These are phyloP conservation scores for Petrocephalus sullivani DNA, from an alignment of 2,797 vertebrate genomes.

Conservation along the genomic window DNA sequence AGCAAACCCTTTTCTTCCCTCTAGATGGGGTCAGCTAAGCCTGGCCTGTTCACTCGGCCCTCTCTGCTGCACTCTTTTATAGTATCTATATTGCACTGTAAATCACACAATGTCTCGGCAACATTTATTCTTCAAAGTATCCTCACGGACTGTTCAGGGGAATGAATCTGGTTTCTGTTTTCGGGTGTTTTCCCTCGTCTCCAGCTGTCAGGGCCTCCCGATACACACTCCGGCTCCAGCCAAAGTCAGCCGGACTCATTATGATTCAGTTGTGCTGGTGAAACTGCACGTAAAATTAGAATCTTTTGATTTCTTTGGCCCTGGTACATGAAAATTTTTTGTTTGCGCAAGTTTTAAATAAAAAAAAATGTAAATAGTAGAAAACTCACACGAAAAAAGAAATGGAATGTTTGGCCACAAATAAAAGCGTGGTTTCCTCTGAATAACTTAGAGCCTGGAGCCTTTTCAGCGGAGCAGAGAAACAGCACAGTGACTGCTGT, in stretches of 20 bases:
- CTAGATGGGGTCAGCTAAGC: not conserved
- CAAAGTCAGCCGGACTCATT: slow-evolving; percentile 29
- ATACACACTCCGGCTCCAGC: slow-evolving; percentile 15
- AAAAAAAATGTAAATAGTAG: slow-evolving; percentile 37
- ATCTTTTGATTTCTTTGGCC: slow-evolving; percentile 33
- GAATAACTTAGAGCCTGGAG: slow-evolving; percentile 20
- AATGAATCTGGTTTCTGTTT: not conserved
- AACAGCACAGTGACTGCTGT: not conserved
- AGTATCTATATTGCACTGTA: not conserved
- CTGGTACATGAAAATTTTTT: slow-evolving; percentile 13
- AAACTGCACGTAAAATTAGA: slow-evolving; percentile 31
- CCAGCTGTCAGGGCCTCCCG: slow-evolving; percentile 33
- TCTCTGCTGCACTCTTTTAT: not conserved
- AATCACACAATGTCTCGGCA: not conserved
- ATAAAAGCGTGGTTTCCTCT: slow-evolving; percentile 28
- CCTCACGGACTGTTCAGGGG: not conserved
- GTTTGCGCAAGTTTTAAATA: slow-evolving; percentile 38
- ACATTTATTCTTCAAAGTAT: not conserved
- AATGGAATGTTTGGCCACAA: slow-evolving; percentile 30
- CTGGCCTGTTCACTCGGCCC: not conserved
- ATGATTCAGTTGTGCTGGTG: not conserved
- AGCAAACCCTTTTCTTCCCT: not conserved
- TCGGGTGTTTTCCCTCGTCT: not conserved
- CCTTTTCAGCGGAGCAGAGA: not conserved
- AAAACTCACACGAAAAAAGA: slow-evolving; percentile 24